Evolutionary conservation across 1,140 invertebrate species (phyloP).

Genomic region (Procambarus clarkii): DNA sequence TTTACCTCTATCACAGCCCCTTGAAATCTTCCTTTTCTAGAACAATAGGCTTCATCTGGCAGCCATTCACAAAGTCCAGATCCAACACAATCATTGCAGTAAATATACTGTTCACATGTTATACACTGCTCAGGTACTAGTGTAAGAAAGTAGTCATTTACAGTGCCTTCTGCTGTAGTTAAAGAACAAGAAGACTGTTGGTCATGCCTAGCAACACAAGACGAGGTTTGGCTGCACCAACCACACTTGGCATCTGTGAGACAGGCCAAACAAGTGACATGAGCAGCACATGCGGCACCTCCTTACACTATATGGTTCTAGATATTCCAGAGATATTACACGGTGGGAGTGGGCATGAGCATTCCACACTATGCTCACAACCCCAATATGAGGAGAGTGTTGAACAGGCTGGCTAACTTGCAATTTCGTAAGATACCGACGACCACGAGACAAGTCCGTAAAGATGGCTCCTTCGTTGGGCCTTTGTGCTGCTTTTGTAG

Average conservation of each 20-base stretch:
- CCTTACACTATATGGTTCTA: slow-evolving; percentile 89
- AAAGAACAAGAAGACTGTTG: not conserved
- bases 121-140: slow-evolving; percentile 87
- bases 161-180: not conserved
- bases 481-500: slow-evolving; percentile 10
- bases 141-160: slow-evolving; percentile 83
- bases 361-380: slow-evolving; percentile 65
- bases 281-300: slow-evolving; percentile 81
- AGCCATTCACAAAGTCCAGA: slow-evolving; percentile 89
- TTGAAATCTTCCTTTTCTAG: slow-evolving; percentile 84
- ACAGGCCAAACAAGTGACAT: slow-evolving; percentile 91
- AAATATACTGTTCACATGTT: slow-evolving; percentile 91
- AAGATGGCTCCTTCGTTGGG: slow-evolving; percentile 19
- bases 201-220: slow-evolving; percentile 71
- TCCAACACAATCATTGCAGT: slow-evolving; percentile 85
- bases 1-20: slow-evolving; percentile 80
- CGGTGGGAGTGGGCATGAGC: slow-evolving; percentile 2
- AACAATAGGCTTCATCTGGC: slow-evolving; percentile 88
- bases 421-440: slow-evolving; percentile 33
- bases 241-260: slow-evolving; percentile 82
- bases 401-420: slow-evolving; percentile 11
- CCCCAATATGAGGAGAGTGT: slow-evolving; percentile 1
- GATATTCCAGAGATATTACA: slow-evolving; percentile 81
- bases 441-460: not conserved
- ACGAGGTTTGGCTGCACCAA: slow-evolving; percentile 76